These are phyloP conservation scores for Chiroxiphia lanceolata DNA, from an alignment of 2,797 vertebrate genomes.

Conservation along the genomic window DNA sequence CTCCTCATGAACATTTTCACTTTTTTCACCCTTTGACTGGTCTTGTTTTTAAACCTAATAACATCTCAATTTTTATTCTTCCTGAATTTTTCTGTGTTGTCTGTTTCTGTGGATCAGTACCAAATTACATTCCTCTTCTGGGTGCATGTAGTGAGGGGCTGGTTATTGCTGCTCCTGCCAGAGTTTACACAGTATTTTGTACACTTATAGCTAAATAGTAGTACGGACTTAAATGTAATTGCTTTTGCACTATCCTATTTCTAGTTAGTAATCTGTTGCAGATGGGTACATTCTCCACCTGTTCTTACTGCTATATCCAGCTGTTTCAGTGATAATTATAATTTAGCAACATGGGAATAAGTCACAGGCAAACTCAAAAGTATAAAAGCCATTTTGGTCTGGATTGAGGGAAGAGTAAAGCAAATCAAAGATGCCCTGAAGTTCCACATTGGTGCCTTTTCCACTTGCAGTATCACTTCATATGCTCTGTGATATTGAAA, in stretches of 20 bases:
- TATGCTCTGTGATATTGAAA: neutral
- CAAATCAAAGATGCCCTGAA: neutral
- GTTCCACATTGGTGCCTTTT: neutral
- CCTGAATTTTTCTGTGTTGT: neutral
- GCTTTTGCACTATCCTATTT: neutral
- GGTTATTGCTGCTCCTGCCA: neutral
- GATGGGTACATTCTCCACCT: conserved; percentile 40
- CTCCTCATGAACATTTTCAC: neutral
- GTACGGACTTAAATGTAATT: neutral
- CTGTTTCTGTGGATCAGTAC: neutral
- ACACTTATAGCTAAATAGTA: neutral
- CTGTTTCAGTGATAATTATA: conserved; percentile 43
- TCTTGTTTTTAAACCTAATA: neutral
- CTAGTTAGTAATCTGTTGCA: conserved; percentile 25
- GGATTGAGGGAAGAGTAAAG: neutral
- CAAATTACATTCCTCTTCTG: neutral
- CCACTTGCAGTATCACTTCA: neutral
- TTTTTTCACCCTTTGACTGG: neutral
- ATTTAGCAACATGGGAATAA: conserved; percentile 15
- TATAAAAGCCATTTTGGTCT: neutral
- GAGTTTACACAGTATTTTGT: neutral
- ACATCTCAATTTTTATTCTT: neutral
- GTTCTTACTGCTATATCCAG: conserved; percentile 40
- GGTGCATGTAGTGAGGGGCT: neutral
- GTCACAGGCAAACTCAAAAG: neutral